A percentile compares a stretch with the other conserved stretches of the same genome.
Conservation (phyloP, 2,888 invertebrate species). For the Lasioglossum vierecki region DNA sequence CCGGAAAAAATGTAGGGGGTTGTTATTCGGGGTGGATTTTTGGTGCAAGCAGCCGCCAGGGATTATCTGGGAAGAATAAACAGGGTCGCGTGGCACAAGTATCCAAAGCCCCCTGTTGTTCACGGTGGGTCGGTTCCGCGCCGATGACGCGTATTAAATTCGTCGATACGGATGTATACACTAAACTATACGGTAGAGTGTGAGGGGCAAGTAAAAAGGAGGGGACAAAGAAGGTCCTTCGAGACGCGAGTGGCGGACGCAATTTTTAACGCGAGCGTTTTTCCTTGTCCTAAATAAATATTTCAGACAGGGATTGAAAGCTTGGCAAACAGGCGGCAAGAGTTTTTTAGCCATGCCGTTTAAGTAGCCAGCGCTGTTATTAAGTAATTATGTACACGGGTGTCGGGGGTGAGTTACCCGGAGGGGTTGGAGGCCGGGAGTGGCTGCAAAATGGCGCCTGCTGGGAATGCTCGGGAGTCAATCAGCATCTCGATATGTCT, state of each 20-base stretch:
- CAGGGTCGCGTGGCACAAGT: slow-evolving; percentile 73
- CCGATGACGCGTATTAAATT: slow-evolving; percentile 44
- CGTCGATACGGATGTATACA: slow-evolving; percentile 32
- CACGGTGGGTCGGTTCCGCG: slow-evolving; percentile 53
- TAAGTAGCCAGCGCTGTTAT: slow-evolving; percentile 28
- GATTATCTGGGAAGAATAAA: slow-evolving; percentile 75
- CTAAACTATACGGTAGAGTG: background rate
- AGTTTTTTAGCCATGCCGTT: slow-evolving; percentile 4
- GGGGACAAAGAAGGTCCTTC: background rate
- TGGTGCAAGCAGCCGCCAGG: slow-evolving; percentile 30
- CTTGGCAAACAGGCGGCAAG: slow-evolving; percentile 44
- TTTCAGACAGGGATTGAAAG: slow-evolving; percentile 44
- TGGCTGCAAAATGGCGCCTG: background rate
- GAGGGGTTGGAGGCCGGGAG: background rate
- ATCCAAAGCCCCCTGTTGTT: slow-evolving; percentile 50
- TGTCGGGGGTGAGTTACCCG: background rate
- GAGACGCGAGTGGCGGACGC: background rate
- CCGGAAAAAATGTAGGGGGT: slow-evolving; percentile 26
- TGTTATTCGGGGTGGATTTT: slow-evolving; percentile 12
- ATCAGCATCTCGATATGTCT: background rate
- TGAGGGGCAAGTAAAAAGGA: background rate
- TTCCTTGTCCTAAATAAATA: slow-evolving; percentile 56
- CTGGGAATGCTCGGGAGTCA: background rate
- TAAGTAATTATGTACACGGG: slow-evolving; percentile 35
- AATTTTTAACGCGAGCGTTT: slow-evolving; percentile 24